These are phyloP conservation scores for Drosophila emarginata DNA, from an alignment of 2,888 invertebrate genomes.

Conservation along the genomic window DNA sequence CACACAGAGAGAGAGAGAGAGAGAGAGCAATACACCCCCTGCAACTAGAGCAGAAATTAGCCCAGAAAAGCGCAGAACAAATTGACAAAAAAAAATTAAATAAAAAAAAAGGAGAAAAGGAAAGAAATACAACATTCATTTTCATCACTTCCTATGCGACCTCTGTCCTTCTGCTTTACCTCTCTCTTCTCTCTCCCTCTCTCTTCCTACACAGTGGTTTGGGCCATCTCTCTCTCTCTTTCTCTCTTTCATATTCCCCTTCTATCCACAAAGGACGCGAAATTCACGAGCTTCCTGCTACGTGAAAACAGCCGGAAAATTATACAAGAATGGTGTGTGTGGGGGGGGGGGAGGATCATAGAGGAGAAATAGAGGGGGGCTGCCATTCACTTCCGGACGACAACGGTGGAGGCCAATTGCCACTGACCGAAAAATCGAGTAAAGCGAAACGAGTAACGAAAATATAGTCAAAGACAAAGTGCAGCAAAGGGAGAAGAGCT, in stretches of 20 bases:
- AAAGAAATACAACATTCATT: conserved; percentile 62
- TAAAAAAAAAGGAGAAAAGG: conserved; percentile 18
- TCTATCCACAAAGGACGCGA: conserved; percentile 50
- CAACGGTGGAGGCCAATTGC: conserved; percentile 54
- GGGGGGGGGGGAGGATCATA: not conserved
- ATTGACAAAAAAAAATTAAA: conserved; percentile 33
- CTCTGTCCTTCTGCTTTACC: not conserved
- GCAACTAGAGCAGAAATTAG: conserved; percentile 70
- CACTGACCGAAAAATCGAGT: conserved; percentile 57
- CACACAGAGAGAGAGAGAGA: too few relatives aligned
- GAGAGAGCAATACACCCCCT: conserved; percentile 30
- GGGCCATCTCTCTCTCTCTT: too few relatives aligned
- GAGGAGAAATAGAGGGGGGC: not conserved
- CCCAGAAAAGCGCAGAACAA: conserved; percentile 41
- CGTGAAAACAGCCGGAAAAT: conserved; percentile 77
- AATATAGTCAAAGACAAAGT: conserved; percentile 49
- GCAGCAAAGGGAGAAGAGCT: conserved; percentile 26
- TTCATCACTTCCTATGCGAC: conserved; percentile 40
- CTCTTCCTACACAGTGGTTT: not conserved
- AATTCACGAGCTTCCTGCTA: conserved; percentile 75
- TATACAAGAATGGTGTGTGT: conserved; percentile 49
- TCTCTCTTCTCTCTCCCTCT: not conserved
- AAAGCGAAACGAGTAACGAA: conserved; percentile 34
- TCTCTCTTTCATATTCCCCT: not conserved
- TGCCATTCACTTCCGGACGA: conserved; percentile 53